Evolutionary conservation across 2,113 vertebrate species (phyloP).

Genomic region (Trachemys scripta): DNA sequence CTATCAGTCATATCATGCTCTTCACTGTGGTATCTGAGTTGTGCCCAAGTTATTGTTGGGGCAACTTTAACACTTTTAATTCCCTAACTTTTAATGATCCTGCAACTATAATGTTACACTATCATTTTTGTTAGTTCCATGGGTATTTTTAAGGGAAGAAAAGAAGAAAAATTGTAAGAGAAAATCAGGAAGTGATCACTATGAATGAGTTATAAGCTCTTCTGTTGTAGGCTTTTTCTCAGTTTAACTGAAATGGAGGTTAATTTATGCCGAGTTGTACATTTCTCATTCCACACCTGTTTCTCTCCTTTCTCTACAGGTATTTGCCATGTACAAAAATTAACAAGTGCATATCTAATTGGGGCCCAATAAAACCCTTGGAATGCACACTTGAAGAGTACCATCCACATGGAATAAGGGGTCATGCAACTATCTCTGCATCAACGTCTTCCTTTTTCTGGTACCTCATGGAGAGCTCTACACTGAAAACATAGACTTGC

Average conservation of each 20-base stretch:
- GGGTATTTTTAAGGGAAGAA: conserved; percentile 18
- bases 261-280: conserved; percentile 60
- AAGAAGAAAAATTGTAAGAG: neutral
- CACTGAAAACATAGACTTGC: neutral
- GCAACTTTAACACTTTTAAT: neutral
- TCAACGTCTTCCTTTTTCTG: neutral
- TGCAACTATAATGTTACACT: neutral
- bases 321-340: neutral
- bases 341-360: neutral
- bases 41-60: neutral
- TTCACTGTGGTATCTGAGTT: neutral
- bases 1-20: neutral
- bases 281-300: conserved; percentile 22
- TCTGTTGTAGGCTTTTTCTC: conserved; percentile 54
- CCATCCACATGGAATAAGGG: neutral
- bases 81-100: neutral
- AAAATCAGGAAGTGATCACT: conserved; percentile 32
- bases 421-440: neutral
- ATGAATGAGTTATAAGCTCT: conserved; percentile 11
- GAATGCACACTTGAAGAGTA: neutral
- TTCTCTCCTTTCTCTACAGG: neutral
- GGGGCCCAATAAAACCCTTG: neutral
- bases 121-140: neutral
- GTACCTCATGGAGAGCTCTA: neutral
- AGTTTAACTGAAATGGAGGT: conserved; percentile 39